Conservation (phyloP, 2,113 vertebrate genomes). For the Falcunculus frontatus region DNA sequence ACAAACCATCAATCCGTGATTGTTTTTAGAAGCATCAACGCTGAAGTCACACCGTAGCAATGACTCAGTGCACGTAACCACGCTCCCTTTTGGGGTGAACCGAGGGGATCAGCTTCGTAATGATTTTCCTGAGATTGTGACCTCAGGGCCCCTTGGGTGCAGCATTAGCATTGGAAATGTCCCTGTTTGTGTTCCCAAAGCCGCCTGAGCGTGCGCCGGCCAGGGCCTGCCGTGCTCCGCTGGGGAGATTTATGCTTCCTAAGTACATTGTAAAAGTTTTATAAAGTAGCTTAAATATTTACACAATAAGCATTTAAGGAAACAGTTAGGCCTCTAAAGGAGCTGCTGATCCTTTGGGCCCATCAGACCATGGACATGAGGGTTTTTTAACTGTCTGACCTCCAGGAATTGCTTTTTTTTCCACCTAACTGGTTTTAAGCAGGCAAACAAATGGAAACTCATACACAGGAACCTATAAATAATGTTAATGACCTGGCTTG, state of each 20-base stretch:
- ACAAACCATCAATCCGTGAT: fast-evolving
- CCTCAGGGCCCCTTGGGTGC: neutral
- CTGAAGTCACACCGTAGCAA: fast-evolving
- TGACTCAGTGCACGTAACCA: neutral
- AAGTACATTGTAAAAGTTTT: constrained; percentile 48
- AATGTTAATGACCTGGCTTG: constrained; percentile 58
- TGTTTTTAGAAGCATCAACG: fast-evolving
- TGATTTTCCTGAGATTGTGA: neutral
- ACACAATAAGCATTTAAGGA: constrained; percentile 58
- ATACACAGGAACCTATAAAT: constrained; percentile 67
- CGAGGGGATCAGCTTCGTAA: neutral
- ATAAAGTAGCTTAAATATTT: constrained; percentile 65
- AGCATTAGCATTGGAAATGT: neutral
- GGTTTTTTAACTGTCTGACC: constrained; percentile 9
- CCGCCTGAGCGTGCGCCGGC: neutral
- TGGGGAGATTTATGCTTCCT: constrained; percentile 25
- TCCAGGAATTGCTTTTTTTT: constrained; percentile 36
- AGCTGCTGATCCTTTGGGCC: constrained; percentile 24
- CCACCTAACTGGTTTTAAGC: constrained; percentile 39
- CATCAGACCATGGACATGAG: neutral
- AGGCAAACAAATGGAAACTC: constrained; percentile 61
- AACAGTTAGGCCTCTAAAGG: neutral
- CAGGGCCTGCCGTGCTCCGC: neutral
- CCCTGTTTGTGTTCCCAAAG: neutral
- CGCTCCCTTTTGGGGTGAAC: neutral